Percentiles rank a stretch among this genome's conserved stretches.
These are phyloP conservation scores for Acromyrmex heyeri DNA, from an alignment of 1,140 invertebrate species.

Conservation along the genomic window DNA sequence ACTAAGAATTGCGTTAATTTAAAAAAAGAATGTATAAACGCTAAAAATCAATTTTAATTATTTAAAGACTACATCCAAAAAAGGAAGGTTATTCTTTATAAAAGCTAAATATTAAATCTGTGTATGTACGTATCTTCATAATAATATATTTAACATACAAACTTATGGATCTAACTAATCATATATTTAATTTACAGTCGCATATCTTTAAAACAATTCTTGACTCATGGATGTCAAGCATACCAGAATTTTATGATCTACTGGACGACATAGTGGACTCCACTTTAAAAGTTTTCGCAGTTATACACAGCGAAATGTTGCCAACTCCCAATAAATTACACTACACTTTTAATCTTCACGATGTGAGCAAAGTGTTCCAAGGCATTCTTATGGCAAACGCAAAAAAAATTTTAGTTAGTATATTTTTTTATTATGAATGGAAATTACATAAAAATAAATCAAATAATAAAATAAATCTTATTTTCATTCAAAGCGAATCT, in stretches of 20 bases:
- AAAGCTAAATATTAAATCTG: constrained; percentile 11
- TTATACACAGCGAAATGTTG: constrained; percentile 88
- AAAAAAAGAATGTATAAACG: background rate
- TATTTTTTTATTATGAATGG: background rate
- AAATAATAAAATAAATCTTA: no score
- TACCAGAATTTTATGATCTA: constrained; percentile 77
- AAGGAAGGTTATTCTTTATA: background rate
- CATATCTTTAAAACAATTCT: constrained; percentile 91
- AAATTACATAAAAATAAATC: no score
- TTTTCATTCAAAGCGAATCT: no score
- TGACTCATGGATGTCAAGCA: constrained; percentile 89
- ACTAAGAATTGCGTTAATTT: background rate
- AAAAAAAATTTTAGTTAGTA: constrained; percentile 83
- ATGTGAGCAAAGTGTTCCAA: constrained; percentile 92
- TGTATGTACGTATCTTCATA: no score
- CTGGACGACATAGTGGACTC: constrained; percentile 87
- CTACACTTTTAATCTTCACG: constrained; percentile 91
- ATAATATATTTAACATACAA: background rate
- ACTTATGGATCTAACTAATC: background rate
- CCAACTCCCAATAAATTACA: constrained; percentile 91
- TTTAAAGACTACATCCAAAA: background rate
- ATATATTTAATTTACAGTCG: constrained; percentile 80
- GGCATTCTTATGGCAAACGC: constrained; percentile 90
- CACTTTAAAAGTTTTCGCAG: constrained; percentile 89
- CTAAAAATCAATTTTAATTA: background rate